A percentile compares a stretch with the other conserved stretches of the same genome.
phyloP scores from a whole-genome alignment of 2,113 vertebrate species.

The Sialia sialis region DNA sequence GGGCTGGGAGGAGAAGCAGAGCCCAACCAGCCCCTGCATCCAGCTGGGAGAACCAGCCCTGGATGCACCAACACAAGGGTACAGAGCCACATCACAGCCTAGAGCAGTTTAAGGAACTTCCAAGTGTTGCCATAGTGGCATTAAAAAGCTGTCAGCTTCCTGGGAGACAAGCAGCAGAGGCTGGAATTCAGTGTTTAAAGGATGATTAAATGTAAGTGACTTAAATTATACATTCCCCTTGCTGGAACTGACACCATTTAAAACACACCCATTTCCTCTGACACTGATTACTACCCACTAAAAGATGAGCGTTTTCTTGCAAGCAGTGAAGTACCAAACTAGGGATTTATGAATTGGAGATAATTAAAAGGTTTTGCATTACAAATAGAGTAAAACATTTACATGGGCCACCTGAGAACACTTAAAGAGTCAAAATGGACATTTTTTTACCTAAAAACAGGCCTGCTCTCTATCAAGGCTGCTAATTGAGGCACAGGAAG shows the following conservation, averaged over 20 bases:
- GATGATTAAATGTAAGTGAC: constrained; percentile 50
- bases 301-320: constrained; percentile 10
- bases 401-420: neutral
- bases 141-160: constrained; percentile 11
- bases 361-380: constrained; percentile 9
- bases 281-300: constrained; percentile 12
- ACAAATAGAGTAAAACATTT: neutral
- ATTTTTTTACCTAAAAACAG: neutral
- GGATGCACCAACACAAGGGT: accelerated
- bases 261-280: neutral
- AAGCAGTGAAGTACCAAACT: neutral
- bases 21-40: neutral
- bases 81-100: neutral
- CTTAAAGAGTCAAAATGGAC: neutral
- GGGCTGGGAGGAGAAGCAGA: neutral
- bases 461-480: neutral
- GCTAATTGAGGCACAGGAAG: neutral
- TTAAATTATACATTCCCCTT: constrained; percentile 42
- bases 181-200: constrained; percentile 34
- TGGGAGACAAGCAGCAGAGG: neutral
- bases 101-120: neutral
- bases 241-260: constrained; percentile 35
- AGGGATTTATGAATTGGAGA: constrained; percentile 6
- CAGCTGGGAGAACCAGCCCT: accelerated
- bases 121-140: neutral